A percentile compares a stretch with the other conserved stretches of the same genome.
These are phyloP conservation scores for Montipora efflorescens DNA, from an alignment of 64 coral and sea anemone species.

Conservation along the genomic window DNA sequence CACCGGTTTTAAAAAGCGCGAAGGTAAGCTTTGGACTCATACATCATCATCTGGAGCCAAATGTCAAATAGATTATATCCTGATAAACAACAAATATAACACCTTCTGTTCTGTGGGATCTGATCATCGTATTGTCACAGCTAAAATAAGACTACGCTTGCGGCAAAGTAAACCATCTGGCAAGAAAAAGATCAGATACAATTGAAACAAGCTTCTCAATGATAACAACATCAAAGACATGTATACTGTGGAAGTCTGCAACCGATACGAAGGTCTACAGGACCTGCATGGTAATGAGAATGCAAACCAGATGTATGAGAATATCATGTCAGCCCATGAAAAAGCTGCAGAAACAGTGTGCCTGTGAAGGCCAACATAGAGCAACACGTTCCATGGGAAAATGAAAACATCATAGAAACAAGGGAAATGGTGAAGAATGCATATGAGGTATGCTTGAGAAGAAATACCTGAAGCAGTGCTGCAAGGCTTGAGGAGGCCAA, in stretches of 20 bases:
- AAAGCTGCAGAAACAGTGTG: background rate
- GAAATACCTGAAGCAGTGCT: conserved; percentile 27
- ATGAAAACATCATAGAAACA: background rate
- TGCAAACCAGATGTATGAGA: background rate
- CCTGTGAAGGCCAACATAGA: background rate
- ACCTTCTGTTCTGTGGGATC: conserved; percentile 31
- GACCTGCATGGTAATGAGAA: background rate
- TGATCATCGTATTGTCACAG: conserved; percentile 23
- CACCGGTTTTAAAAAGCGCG: conserved; percentile 21
- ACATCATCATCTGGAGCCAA: background rate
- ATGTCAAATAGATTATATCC: conserved; percentile 60
- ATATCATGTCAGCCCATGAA: background rate
- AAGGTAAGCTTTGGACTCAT: conserved; percentile 65
- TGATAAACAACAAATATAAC: conserved; percentile 48
- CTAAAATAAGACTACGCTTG: conserved; percentile 42
- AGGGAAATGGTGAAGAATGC: conserved; percentile 31
- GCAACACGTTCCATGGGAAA: conserved; percentile 18
- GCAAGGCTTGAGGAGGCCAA: background rate
- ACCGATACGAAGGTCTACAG: background rate
- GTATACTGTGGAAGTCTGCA: conserved; percentile 2
- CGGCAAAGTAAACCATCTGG: background rate
- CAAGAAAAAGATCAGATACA: background rate
- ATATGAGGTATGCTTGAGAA: background rate
- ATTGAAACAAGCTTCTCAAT: background rate
- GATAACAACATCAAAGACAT: background rate